Evolutionary conservation across 1,140 invertebrate species (phyloP).

Genomic region (Calephelis nemesis): DNA sequence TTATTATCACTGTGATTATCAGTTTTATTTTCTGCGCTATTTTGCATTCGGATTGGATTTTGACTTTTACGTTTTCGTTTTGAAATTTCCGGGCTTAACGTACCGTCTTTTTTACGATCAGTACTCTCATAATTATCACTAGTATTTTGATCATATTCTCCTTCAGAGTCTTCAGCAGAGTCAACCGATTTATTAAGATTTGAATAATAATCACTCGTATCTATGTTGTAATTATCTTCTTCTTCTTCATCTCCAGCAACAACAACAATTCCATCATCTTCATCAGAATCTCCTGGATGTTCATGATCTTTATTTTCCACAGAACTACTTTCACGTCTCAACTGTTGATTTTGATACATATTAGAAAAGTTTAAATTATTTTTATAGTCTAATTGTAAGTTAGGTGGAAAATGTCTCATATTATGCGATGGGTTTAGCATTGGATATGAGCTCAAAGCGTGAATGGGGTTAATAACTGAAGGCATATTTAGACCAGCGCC

Average conservation of each 20-base stretch:
- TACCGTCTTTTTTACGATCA: conserved; percentile 61
- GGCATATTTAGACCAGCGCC: conserved; percentile 79
- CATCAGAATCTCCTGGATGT: conserved; percentile 71
- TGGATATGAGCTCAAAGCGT: conserved; percentile 88
- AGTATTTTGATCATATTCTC: conserved; percentile 85
- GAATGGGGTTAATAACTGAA: conserved; percentile 82
- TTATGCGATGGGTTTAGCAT: conserved; percentile 87
- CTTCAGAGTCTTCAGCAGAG: conserved; percentile 79
- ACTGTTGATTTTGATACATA: conserved; percentile 67
- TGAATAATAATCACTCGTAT: conserved; percentile 74
- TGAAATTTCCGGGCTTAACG: conserved; percentile 70
- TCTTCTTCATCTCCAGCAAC: conserved; percentile 83
- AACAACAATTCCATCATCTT: conserved; percentile 82
- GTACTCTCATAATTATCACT: conserved; percentile 87
- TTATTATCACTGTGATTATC: conserved; percentile 42
- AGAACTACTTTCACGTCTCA: conserved; percentile 61
- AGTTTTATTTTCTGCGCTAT: conserved; percentile 37
- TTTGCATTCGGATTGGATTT: conserved; percentile 89
- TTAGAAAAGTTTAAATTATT: conserved; percentile 78
- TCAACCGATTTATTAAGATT: conserved; percentile 60
- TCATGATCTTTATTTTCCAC: conserved; percentile 76
- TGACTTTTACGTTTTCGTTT: conserved; percentile 94
- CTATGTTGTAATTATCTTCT: conserved; percentile 81
- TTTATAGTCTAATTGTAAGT: conserved; percentile 84
- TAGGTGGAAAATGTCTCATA: conserved; percentile 75